Conservation (phyloP, 2,113 vertebrate species). For the Tauraco erythrolophus region DNA sequence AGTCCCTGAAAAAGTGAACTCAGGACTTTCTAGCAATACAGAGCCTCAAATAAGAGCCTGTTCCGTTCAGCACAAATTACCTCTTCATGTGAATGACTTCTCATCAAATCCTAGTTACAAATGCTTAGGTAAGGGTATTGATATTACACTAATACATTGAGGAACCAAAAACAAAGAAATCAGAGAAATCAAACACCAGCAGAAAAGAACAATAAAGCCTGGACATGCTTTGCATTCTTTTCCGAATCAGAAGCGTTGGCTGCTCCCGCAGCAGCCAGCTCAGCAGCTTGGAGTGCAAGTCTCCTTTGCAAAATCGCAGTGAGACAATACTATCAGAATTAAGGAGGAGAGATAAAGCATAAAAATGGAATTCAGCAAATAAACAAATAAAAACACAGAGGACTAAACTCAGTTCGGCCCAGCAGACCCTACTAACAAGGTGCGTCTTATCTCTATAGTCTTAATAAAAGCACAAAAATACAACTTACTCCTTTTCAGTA, state of each 20-base stretch:
- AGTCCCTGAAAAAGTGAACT: neutral
- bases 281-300: neutral
- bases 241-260: neutral
- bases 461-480: neutral
- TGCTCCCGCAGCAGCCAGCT: neutral
- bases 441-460: neutral
- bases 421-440: neutral
- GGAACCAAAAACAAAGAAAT: neutral
- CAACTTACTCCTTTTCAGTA: neutral
- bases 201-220: neutral
- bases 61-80: neutral
- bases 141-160: neutral
- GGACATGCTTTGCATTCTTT: conserved; percentile 3
- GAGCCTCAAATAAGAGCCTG: neutral
- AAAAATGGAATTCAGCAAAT: neutral
- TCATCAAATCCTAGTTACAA: neutral
- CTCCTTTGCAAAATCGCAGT: neutral
- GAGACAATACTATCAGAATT: neutral
- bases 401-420: neutral
- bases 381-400: neutral
- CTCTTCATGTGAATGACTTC: neutral
- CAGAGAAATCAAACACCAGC: neutral
- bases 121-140: neutral
- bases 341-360: neutral
- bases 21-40: neutral